These are phyloP conservation scores for Petrocephalus zakoni DNA, from an alignment of 2,113 vertebrate species.

Conservation along the genomic window DNA sequence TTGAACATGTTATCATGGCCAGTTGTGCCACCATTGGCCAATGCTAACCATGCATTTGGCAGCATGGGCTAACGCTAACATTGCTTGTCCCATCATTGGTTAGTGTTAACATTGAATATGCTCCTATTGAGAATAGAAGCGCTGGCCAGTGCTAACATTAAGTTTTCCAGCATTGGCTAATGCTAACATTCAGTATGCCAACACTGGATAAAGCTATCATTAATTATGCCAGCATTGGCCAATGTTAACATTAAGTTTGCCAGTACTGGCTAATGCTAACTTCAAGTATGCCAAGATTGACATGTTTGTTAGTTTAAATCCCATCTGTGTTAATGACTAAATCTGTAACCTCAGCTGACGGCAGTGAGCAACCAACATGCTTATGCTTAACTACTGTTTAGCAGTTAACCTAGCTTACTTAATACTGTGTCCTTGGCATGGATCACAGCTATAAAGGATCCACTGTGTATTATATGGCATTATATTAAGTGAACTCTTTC, in stretches of 20 bases:
- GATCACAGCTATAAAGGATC: background rate
- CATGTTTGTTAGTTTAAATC: slow-evolving; percentile 7
- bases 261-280: slow-evolving; percentile 4
- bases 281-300: background rate
- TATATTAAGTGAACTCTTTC: background rate
- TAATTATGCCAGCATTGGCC: slow-evolving; percentile 8
- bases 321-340: background rate
- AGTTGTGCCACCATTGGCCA: background rate
- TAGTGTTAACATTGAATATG: background rate
- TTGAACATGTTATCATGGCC: background rate
- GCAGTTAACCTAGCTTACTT: background rate
- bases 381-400: background rate
- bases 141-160: background rate
- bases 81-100: background rate
- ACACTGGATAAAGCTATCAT: background rate
- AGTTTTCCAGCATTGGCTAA: slow-evolving; percentile 1
- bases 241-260: background rate
- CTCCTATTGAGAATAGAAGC: background rate
- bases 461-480: background rate
- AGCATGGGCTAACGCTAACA: background rate
- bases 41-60: background rate
- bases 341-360: background rate
- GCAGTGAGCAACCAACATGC: background rate
- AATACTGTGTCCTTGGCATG: background rate
- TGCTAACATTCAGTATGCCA: background rate